Evolutionary conservation across 2,113 vertebrate genomes (phyloP).

Genomic region (Calonectris borealis): DNA sequence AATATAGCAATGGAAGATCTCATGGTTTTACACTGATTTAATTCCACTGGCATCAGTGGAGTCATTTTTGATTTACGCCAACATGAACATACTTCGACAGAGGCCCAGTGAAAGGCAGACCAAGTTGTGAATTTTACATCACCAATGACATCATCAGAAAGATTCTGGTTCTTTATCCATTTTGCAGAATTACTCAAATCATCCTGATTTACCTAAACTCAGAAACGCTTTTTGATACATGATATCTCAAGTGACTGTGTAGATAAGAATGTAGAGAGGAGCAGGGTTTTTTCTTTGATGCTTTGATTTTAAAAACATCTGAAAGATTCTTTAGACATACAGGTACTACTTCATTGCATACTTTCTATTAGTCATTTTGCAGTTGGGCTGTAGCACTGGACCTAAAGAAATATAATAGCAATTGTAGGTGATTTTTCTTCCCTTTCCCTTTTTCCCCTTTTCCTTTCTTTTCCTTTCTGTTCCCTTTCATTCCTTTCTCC

Average conservation of each 20-base stretch:
- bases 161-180: not conserved
- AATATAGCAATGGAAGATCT: not conserved
- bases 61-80: not conserved
- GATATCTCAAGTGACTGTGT: not conserved
- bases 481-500: not conserved
- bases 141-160: not conserved
- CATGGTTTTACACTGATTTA: not conserved
- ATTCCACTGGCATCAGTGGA: not conserved
- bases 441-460: not conserved
- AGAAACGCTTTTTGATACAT: not conserved
- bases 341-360: not conserved
- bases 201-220: not conserved
- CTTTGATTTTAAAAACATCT: not conserved
- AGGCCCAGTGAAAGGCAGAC: not conserved
- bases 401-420: not conserved
- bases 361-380: not conserved
- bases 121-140: not conserved
- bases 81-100: not conserved
- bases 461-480: not conserved
- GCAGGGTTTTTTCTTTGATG: not conserved
- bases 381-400: not conserved
- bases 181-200: not conserved
- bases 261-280: not conserved
- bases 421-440: not conserved
- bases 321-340: not conserved